Conservation (phyloP, 2,888 invertebrate species). For the Acleris holmiana region DNA sequence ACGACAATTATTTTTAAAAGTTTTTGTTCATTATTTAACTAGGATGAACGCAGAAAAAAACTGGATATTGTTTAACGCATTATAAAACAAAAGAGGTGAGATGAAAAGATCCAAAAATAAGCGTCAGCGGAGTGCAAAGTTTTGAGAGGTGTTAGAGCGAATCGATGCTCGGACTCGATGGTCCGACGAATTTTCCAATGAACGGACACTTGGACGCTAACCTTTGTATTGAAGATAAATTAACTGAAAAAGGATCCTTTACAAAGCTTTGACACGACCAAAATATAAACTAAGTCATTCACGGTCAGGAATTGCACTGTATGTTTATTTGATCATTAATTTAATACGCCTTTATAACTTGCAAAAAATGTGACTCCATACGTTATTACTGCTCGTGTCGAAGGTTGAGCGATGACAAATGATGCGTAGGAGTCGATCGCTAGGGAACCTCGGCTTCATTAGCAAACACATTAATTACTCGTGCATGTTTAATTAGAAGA, state of each 20-base stretch:
- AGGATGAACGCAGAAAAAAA: conserved; percentile 18
- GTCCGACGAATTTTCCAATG: conserved; percentile 83
- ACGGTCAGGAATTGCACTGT: background rate
- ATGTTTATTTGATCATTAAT: background rate
- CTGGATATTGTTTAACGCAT: conserved; percentile 60
- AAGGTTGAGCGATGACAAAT: conserved; percentile 76
- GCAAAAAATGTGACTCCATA: conserved; percentile 38
- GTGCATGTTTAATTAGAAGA: conserved; percentile 69
- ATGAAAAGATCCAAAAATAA: conserved; percentile 83
- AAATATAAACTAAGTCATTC: background rate
- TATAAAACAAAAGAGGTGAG: conserved; percentile 72
- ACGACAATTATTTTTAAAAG: too few species aligned
- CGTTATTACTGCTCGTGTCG: conserved; percentile 69
- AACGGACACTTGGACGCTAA: conserved; percentile 74
- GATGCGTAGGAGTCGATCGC: conserved; percentile 77
- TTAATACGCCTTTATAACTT: background rate
- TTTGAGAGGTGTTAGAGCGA: conserved; percentile 82
- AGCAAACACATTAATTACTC: conserved; percentile 76
- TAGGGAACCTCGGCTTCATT: conserved; percentile 63
- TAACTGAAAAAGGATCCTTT: conserved; percentile 74
- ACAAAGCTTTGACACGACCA: background rate
- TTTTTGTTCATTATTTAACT: conserved; percentile 13
- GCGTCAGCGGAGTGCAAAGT: conserved; percentile 78
- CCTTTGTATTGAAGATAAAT: conserved; percentile 79
- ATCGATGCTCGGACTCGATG: conserved; percentile 76